Evolutionary conservation across 1,140 invertebrate species (phyloP).

Genomic region (Pseudomyrmex concolor): DNA sequence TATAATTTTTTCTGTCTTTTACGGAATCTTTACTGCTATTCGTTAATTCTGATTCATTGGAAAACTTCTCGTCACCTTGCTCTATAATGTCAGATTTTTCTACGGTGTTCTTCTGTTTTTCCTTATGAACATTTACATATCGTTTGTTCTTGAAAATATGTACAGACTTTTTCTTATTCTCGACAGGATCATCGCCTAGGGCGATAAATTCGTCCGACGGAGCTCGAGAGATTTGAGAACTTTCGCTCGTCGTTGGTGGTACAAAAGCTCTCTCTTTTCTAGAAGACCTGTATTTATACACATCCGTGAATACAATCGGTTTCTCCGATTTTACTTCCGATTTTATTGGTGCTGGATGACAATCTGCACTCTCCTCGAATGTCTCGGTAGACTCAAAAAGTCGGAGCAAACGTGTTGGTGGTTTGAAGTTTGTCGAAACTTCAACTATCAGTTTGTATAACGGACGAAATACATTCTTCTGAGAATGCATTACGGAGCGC

Average conservation of each 20-base stretch:
- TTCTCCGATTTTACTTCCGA: slow-evolving; percentile 17
- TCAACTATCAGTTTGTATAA: slow-evolving; percentile 69
- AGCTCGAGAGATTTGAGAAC: slow-evolving; percentile 23
- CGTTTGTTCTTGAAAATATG: slow-evolving; percentile 34
- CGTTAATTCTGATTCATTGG: not conserved
- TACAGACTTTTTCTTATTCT: slow-evolving; percentile 38
- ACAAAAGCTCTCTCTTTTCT: slow-evolving; percentile 74
- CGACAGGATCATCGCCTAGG: slow-evolving; percentile 47
- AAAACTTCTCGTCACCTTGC: not conserved
- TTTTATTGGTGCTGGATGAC: slow-evolving; percentile 3
- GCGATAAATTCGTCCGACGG: slow-evolving; percentile 69
- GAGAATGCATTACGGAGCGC: slow-evolving; percentile 57
- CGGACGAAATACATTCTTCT: slow-evolving; percentile 69
- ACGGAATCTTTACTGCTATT: slow-evolving; percentile 24
- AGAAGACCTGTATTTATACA: slow-evolving; percentile 77
- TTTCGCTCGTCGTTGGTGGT: slow-evolving; percentile 56
- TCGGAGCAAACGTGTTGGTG: slow-evolving; percentile 36
- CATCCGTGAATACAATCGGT: slow-evolving; percentile 62
- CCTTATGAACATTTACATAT: slow-evolving; percentile 38
- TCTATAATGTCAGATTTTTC: slow-evolving; percentile 4
- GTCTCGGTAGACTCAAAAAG: slow-evolving; percentile 34
- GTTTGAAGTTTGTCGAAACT: slow-evolving; percentile 55
- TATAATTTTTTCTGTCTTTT: slow-evolving; percentile 11
- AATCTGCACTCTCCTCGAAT: slow-evolving; percentile 3
- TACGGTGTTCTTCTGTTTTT: not conserved